A percentile compares a stretch with the other conserved stretches of the same genome.
Evolutionary conservation across 2,113 vertebrate species (phyloP).

Genomic region (Mustelus asterias): DNA sequence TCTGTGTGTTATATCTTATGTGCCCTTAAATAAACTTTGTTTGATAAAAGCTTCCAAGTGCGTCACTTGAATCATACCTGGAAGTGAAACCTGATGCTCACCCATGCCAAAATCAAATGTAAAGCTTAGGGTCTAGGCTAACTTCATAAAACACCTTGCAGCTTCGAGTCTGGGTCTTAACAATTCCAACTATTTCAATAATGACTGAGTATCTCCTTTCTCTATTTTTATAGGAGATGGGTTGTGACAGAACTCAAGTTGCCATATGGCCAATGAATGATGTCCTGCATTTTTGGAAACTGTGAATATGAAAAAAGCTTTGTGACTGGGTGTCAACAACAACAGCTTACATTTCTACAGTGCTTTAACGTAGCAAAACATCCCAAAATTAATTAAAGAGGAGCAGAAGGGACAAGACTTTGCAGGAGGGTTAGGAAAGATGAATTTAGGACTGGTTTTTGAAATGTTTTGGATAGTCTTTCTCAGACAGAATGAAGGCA

Average conservation of each 20-base stretch:
- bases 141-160: too few relatives aligned
- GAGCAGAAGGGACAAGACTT: not conserved
- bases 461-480: not conserved
- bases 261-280: not conserved
- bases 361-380: not conserved
- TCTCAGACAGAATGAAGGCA: not conserved
- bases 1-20: too few relatives aligned
- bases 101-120: too few relatives aligned
- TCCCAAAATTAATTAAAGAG: not conserved
- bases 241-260: not conserved
- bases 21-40: too few relatives aligned
- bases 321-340: not conserved
- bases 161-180: too few relatives aligned
- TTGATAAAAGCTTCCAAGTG: too few relatives aligned
- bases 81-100: too few relatives aligned
- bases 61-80: too few relatives aligned
- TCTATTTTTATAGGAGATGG: not conserved
- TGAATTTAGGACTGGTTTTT: not conserved
- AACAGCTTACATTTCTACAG: not conserved
- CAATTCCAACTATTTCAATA: not conserved
- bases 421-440: not conserved
- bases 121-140: too few relatives aligned
- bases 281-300: not conserved
- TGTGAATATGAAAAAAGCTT: not conserved
- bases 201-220: not conserved